Conservation (phyloP, 2,888 invertebrate species). For the Clusia tigrina region DNA sequence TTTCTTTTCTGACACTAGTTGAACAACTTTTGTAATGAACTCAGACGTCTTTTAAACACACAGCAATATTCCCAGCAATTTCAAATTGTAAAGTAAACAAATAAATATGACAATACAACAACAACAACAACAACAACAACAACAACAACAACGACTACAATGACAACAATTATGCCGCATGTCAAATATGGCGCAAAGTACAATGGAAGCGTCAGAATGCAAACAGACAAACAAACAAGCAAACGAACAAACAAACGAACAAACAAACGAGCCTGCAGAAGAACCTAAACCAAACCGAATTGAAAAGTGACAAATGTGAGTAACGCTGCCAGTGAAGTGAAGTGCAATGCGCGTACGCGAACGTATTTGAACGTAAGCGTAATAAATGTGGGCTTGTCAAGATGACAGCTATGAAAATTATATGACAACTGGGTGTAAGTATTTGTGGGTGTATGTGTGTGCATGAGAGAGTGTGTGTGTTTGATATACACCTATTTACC, state of each 20-base stretch:
- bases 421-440: too few species aligned
- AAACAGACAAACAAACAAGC: background rate
- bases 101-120: conserved; percentile 24
- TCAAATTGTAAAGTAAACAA: conserved; percentile 35
- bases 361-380: background rate
- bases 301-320: background rate
- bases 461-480: too few species aligned
- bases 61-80: conserved; percentile 4
- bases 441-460: too few species aligned
- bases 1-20: too few species aligned
- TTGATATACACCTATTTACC: too few species aligned
- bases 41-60: background rate
- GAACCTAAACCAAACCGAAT: too few species aligned
- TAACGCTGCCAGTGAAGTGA: background rate
- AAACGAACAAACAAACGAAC: background rate
- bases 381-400: background rate
- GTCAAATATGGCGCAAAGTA: background rate
- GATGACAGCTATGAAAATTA: background rate
- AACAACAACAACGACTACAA: conserved; percentile 23
- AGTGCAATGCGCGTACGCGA: too few species aligned
- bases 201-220: background rate
- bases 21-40: background rate
- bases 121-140: conserved; percentile 16
- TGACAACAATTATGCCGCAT: background rate
- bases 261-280: too few species aligned